Evolutionary conservation across 1,140 invertebrate genomes (phyloP).

Genomic region (Phthorimaea operculella): DNA sequence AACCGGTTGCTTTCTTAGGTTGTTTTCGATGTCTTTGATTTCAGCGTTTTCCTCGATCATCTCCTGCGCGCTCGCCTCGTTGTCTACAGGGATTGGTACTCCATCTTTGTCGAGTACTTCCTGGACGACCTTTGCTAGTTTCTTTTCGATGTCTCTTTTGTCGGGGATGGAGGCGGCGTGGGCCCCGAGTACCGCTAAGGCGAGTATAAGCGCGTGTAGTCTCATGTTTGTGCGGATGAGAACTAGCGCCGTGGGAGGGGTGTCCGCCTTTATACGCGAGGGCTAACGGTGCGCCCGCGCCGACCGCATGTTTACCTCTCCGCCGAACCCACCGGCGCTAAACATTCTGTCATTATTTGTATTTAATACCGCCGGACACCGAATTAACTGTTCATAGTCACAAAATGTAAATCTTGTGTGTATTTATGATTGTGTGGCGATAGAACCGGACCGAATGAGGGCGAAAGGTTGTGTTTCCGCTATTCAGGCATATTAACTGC

Average conservation of each 20-base stretch:
- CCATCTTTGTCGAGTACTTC: conserved; percentile 20
- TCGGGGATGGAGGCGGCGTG: conserved; percentile 37
- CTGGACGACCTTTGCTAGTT: conserved; percentile 21
- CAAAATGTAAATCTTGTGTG: conserved; percentile 8
- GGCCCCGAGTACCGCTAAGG: conserved; percentile 28
- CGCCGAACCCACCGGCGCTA: conserved; percentile 23
- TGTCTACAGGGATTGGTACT: conserved; percentile 23
- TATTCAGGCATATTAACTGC: no score
- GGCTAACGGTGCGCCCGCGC: conserved; percentile 41
- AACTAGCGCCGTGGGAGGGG: conserved; percentile 29
- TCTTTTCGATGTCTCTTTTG: conserved; percentile 17
- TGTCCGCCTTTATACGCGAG: conserved; percentile 40
- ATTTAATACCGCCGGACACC: conserved; percentile 10
- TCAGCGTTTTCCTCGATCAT: conserved; percentile 23
- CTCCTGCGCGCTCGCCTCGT: conserved; percentile 29
- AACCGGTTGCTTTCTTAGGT: conserved; percentile 20
- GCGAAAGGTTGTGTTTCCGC: no score
- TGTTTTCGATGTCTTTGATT: conserved; percentile 37
- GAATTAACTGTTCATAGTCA: conserved; percentile 12
- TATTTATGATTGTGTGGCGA: background rate
- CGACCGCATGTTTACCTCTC: conserved; percentile 24
- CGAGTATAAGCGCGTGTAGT: conserved; percentile 36
- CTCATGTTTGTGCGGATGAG: conserved; percentile 40
- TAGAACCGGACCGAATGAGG: background rate
- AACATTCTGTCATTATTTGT: conserved; percentile 57